Conservation (phyloP, 2,113 vertebrate genomes). For the Stictonetta naevosa region DNA sequence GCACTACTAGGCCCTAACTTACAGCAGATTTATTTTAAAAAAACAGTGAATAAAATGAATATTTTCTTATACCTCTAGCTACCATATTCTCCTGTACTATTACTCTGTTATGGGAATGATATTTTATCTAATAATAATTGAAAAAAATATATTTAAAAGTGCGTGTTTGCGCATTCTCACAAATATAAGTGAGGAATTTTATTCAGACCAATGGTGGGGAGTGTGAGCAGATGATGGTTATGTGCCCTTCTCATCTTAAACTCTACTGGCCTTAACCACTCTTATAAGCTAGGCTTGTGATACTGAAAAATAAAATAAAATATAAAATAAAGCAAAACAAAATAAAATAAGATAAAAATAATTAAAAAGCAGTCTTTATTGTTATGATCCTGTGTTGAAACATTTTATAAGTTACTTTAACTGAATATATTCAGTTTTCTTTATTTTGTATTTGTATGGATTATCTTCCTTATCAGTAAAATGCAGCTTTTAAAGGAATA, state of each 20-base stretch:
- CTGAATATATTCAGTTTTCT: neutral
- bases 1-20: neutral
- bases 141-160: neutral
- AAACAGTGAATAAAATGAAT: neutral
- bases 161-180: neutral
- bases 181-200: neutral
- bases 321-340: too few species aligned
- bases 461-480: neutral
- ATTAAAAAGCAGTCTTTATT: neutral
- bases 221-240: neutral
- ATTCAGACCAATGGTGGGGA: neutral
- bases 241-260: neutral
- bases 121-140: neutral
- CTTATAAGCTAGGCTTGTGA: neutral
- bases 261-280: neutral
- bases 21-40: neutral
- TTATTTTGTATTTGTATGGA: neutral
- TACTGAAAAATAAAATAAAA: neutral
- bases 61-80: neutral
- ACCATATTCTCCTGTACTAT: neutral
- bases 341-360: too few species aligned
- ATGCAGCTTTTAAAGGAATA: neutral
- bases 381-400: neutral
- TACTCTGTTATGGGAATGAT: too few species aligned
- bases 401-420: neutral